These are phyloP conservation scores for Tinamus major DNA, from an alignment of 2,797 vertebrate genomes.

Conservation along the genomic window DNA sequence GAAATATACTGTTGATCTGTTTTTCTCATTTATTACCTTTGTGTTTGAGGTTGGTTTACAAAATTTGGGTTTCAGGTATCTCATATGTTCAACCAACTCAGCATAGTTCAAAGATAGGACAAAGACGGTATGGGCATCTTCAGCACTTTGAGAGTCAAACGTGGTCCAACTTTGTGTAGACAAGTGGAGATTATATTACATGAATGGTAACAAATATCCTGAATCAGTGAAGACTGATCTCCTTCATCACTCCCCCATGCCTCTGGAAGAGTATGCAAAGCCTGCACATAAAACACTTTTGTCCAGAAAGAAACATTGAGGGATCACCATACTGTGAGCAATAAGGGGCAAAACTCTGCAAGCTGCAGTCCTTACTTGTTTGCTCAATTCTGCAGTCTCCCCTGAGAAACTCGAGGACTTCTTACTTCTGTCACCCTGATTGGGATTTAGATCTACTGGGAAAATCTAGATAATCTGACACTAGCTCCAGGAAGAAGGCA, in stretches of 20 bases:
- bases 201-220: not conserved
- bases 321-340: not conserved
- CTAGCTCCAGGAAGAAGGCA: not conserved
- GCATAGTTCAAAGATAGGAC: not conserved
- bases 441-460: not conserved
- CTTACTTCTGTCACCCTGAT: not conserved
- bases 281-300: not conserved
- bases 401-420: not conserved
- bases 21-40: not conserved
- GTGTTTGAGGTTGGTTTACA: not conserved
- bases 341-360: not conserved
- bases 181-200: not conserved
- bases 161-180: not conserved
- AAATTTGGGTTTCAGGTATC: not conserved
- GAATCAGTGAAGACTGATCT: not conserved
- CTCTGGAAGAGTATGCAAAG: not conserved
- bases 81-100: not conserved
- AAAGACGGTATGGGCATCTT: not conserved
- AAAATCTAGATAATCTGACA: not conserved
- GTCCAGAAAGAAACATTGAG: not conserved
- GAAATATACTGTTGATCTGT: not conserved
- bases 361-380: not conserved
- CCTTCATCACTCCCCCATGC: not conserved
- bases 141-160: not conserved
- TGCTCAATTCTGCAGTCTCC: not conserved